Base-by-base conservation (phyloP, 2,797 vertebrate species). In the Cynodonichthys magdalenae region DNA sequence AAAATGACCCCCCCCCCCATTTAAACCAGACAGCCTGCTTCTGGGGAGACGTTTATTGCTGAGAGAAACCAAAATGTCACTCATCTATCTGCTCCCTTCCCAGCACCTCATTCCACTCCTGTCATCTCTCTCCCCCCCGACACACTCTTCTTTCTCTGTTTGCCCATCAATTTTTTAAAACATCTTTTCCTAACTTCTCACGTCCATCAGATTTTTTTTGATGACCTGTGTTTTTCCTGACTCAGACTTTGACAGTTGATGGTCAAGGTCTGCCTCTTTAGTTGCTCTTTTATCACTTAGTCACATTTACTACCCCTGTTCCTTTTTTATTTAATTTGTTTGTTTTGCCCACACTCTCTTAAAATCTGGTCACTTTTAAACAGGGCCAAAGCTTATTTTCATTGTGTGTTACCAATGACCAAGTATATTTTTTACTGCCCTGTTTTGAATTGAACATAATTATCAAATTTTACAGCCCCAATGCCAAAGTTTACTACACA, bases 11-110 rank as follows among this genome's bases (percentile, higher is more conserved):
- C 77, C 80, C 86, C 72, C 75, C 80, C 77, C 77, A 85, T 89
- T 86, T 80, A 79, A 81, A 84, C 81, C 77, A 80, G 88, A 86
- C 86, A 89, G 87, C 74, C 55, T 19, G 82, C 48, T 71, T 91
- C 86, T 52, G 5, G 85, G 87, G 87, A 90, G 69, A 76, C 29
- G 41, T 81, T 87, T 89, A 89, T 87, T 87, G 87, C 90, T 82
- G 85, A 81, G 80, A 81, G 74, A 88, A 86, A 83, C 87, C 74
- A 87, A 90, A 87, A 89, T 83, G 88, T 87, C 88, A 86, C 72
- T 87, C 86, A 86, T 88, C 78, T 71, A 44, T 80, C 74, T 52
- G 71, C 58, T 65, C 55, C 31, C 18, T 59, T 36, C 61, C 48
- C 68, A 19, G 54, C 62, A 54, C 68, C 76, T 77, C 70, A 58